Base-by-base conservation (phyloP, 2,888 invertebrate genomes). In the Omphaloscelis lunosa region DNA sequence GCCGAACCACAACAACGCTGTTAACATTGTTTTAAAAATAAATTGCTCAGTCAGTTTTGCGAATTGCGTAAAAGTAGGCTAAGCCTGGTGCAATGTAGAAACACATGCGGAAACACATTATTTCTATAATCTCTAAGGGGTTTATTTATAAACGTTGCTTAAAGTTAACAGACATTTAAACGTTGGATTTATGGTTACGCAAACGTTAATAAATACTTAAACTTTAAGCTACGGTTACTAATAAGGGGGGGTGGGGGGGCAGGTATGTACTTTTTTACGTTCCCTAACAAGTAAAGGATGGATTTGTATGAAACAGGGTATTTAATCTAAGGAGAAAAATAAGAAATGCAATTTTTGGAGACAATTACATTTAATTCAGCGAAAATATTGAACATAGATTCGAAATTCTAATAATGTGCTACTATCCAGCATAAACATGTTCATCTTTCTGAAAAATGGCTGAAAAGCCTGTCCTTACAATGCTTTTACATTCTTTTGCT, bases 331-430 rank as follows among this genome's bases (percentile, higher is more conserved):
- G 41, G 59, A 56, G 9, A 51, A 2, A 68, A 83, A 82, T 58
- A 68, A 83, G n/a, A 79, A 63, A 80, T 62, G 12, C 63, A 20
- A 2, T 29, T 56, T 20, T 67, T 62, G 75, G 81, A 71, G 72
- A 86, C 75, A 53, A 41, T 29, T 9, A 63, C 2, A 23, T 80
- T 72, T 78, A 86, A 58, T 85, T 77, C 75, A 71, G 79, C 70
- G 51, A 86, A 79, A 79, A 77, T 69, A 86, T 74, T 77, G 27
- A 80, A 80, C 71, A 75, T 39, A 79, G 39, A 84, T 83, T 74
- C 11, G 27, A 72, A 82, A 70, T 72, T 73, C 76, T 84, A 79
- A 73, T 63, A 61, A 75, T 41, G 70, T 73, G 78, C 78, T 63
- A 75, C 66, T 77, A 82, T 79, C 74, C 76, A 76, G 61, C 77